Percentiles rank a stretch among this genome's conserved stretches.
These are phyloP conservation scores for Anas platyrhynchos DNA, from an alignment of 2,113 vertebrate genomes.

Conservation along the genomic window DNA sequence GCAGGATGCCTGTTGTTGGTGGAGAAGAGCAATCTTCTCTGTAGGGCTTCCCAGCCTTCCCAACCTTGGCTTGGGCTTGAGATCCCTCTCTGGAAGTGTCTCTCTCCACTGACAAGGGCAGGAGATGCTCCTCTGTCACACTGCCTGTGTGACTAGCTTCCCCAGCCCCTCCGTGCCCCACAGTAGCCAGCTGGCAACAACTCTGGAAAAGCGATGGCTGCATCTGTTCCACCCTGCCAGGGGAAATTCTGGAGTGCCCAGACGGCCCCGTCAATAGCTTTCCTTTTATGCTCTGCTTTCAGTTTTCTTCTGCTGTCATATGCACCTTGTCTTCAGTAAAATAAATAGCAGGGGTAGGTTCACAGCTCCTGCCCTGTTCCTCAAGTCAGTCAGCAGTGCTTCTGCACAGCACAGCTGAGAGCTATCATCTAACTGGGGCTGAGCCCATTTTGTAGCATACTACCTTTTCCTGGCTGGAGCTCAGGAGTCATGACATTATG, in stretches of 20 bases:
- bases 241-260: not conserved
- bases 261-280: not conserved
- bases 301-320: not conserved
- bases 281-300: not conserved
- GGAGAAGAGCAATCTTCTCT: not conserved
- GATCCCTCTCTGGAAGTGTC: not conserved
- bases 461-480: slow-evolving; percentile 14
- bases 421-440: not conserved
- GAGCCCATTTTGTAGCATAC: not conserved
- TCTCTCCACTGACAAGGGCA: not conserved
- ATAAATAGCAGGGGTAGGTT: not conserved
- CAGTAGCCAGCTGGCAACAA: not conserved
- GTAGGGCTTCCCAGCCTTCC: not conserved
- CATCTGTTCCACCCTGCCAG: not conserved
- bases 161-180: not conserved
- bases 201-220: not conserved
- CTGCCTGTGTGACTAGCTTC: not conserved
- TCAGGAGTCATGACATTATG: not conserved
- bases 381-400: not conserved
- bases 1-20: not conserved
- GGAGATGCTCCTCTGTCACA: not conserved
- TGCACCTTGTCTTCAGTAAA: not conserved
- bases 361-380: not conserved
- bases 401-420: not conserved
- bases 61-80: not conserved